phyloP scores from a whole-genome alignment of 1,140 invertebrate species.

The Ceratosolen solmsi region DNA sequence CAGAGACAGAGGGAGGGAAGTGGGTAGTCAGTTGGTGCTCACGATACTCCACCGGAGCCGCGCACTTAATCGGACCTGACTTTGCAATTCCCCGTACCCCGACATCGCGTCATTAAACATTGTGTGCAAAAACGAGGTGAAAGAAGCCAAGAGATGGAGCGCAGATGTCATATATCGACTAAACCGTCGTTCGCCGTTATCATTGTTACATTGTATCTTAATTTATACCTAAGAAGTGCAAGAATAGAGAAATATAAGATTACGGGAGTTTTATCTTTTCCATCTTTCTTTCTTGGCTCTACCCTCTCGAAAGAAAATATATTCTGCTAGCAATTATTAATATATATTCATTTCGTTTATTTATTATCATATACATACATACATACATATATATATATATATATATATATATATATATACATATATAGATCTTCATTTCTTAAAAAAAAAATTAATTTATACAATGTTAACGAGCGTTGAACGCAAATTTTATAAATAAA shows the following conservation, averaged over 20 bases:
- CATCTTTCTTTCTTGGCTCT: not conserved
- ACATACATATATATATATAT: too few relatives aligned
- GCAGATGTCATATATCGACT: not conserved
- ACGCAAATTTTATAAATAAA: too few relatives aligned
- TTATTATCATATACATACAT: too few relatives aligned
- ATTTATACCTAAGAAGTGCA: not conserved
- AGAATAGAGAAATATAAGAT: not conserved
- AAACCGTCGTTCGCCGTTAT: not conserved
- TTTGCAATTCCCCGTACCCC: conserved; percentile 44
- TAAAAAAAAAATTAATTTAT: too few relatives aligned
- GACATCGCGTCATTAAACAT: conserved; percentile 50
- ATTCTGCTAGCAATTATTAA: too few relatives aligned
- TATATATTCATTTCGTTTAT: too few relatives aligned
- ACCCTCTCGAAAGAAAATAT: too few relatives aligned
- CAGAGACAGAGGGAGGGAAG: not conserved
- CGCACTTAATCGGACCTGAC: conserved; percentile 53
- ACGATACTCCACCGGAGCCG: conserved; percentile 10
- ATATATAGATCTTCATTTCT: too few relatives aligned
- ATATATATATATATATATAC: too few relatives aligned
- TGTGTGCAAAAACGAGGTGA: not conserved
- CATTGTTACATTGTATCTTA: not conserved
- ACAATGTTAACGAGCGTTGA: too few relatives aligned
- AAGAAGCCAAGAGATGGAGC: not conserved
- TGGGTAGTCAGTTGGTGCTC: conserved; percentile 12
- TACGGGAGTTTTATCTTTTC: not conserved